Conservation (phyloP, 2,888 invertebrate species). For the Drosophila cyrtoloma region DNA sequence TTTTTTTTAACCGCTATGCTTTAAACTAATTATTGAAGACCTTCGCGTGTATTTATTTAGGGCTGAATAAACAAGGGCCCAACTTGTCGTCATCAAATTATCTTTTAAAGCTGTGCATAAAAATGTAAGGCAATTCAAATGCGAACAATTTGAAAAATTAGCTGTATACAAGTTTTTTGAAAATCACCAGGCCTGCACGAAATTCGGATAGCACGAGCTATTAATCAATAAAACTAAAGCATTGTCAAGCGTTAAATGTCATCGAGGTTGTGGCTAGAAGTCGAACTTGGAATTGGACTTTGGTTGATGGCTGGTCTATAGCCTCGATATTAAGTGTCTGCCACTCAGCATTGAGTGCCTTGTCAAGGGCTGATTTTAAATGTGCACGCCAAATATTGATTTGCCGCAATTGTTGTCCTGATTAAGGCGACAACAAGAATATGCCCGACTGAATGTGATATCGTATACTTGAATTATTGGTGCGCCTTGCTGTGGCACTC, state of each 20-base stretch:
- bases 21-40: neutral
- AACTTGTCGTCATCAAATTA: neutral
- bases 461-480: constrained; percentile 15
- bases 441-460: constrained; percentile 16
- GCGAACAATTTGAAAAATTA: neutral
- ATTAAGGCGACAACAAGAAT: constrained; percentile 45
- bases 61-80: neutral
- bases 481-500: constrained; percentile 21
- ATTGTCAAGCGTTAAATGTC: constrained; percentile 50
- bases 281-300: constrained; percentile 24
- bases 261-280: constrained; percentile 30
- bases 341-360: constrained; percentile 22
- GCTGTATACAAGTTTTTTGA: neutral
- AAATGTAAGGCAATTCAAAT: neutral
- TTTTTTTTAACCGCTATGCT: neutral
- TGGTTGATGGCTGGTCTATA: constrained; percentile 6
- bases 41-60: neutral
- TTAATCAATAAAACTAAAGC: constrained; percentile 70
- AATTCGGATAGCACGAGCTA: neutral
- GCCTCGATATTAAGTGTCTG: constrained; percentile 51
- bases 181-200: neutral
- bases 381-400: constrained; percentile 70
- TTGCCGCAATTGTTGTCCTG: constrained; percentile 46
- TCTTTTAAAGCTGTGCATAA: neutral
- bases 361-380: constrained; percentile 34